Percentiles rank a stretch among this genome's conserved stretches.
Conservation (phyloP, 2,113 vertebrate genomes). For the Rostratula benghalensis region DNA sequence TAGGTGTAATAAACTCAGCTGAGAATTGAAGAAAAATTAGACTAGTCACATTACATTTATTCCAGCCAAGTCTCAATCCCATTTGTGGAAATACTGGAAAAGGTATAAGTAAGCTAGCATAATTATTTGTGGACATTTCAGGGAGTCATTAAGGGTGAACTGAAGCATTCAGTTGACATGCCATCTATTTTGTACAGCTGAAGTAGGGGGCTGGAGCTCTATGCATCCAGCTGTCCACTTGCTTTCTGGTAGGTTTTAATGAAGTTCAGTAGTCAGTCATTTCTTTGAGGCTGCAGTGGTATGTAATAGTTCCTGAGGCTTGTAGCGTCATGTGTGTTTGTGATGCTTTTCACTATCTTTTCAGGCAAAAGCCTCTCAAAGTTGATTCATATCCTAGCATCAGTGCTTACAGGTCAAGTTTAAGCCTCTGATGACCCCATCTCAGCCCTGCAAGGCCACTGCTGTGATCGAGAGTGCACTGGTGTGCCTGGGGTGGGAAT, state of each 20-base stretch:
- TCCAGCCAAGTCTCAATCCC: neutral
- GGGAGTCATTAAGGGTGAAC: neutral
- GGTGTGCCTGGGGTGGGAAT: neutral
- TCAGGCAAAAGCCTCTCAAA: neutral
- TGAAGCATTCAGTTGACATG: neutral
- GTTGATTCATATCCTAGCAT: neutral
- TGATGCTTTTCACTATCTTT: neutral
- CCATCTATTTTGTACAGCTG: neutral
- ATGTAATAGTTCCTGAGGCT: neutral
- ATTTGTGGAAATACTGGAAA: neutral
- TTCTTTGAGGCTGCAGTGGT: neutral
- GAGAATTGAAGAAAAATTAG: neutral
- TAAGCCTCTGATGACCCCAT: neutral
- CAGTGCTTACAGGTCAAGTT: neutral
- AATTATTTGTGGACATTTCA: neutral
- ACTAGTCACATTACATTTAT: neutral
- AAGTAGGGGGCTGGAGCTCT: neutral
- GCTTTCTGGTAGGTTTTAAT: neutral
- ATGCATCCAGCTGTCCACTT: neutral
- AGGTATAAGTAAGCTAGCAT: neutral
- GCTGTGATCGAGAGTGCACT: neutral
- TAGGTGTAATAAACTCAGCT: slow-evolving; percentile 4
- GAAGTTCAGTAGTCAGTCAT: neutral
- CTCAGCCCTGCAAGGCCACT: neutral
- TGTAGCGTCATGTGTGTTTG: neutral